phyloP scores from a whole-genome alignment of 2,888 invertebrate genomes.

The Heliconius sara region DNA sequence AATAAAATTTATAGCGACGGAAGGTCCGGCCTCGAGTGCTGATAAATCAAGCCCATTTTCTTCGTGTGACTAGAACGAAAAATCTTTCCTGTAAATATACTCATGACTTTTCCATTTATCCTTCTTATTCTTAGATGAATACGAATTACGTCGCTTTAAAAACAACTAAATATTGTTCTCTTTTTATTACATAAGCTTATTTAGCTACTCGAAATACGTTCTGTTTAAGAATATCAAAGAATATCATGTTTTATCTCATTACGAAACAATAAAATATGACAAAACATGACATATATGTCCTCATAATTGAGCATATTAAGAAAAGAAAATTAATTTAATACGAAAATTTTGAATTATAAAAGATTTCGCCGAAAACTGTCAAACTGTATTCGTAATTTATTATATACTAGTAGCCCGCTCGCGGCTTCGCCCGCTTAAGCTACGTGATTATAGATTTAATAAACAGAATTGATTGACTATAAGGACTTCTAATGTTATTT shows the following conservation, averaged over 20 bases:
- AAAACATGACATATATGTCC: not conserved
- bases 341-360: no score
- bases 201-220: not conserved
- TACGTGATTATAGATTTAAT: no score
- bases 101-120: constrained; percentile 65
- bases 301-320: not conserved
- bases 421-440: no score
- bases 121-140: constrained; percentile 54
- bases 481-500: no score
- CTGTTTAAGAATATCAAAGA: not conserved
- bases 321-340: no score
- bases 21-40: constrained; percentile 83
- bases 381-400: no score
- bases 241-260: not conserved
- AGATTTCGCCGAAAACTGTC: no score
- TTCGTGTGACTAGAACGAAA: constrained; percentile 77
- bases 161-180: constrained; percentile 18
- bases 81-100: constrained; percentile 78
- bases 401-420: no score
- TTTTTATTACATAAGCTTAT: not conserved
- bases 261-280: not conserved
- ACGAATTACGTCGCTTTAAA: constrained; percentile 46
- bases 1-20: constrained; percentile 83
- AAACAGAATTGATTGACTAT: no score
- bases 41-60: constrained; percentile 82